These are phyloP conservation scores for Mustela lutreola DNA, from an alignment of 2,113 vertebrate species.

Conservation along the genomic window DNA sequence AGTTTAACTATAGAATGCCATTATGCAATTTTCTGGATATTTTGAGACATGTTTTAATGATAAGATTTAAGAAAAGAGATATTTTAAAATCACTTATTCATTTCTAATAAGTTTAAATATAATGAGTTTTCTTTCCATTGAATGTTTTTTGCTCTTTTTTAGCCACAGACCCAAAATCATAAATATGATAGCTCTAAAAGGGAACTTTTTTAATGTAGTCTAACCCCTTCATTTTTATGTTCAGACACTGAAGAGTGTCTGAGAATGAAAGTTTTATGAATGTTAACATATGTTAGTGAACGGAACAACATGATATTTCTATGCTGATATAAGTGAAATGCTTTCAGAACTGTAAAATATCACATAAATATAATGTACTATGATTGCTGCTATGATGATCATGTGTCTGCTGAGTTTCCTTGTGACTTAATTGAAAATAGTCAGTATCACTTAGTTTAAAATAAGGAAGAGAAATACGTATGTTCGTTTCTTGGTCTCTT, in stretches of 20 bases:
- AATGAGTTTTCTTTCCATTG: background rate
- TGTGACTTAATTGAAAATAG: slow-evolving; percentile 14
- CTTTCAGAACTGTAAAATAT: slow-evolving; percentile 31
- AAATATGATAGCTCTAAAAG: background rate
- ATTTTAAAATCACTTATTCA: background rate
- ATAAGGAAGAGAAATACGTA: background rate
- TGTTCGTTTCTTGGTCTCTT: background rate
- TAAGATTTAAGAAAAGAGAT: slow-evolving; percentile 16
- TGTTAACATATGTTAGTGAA: slow-evolving; percentile 4
- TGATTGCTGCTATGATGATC: background rate
- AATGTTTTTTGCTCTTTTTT: background rate
- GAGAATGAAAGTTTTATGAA: slow-evolving; percentile 18
- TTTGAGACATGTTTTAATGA: slow-evolving; percentile 45
- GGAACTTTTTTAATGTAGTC: background rate
- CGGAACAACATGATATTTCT: background rate
- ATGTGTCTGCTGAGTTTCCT: background rate
- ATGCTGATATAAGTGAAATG: background rate
- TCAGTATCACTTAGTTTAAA: slow-evolving; percentile 57
- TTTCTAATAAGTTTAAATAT: slow-evolving; percentile 14
- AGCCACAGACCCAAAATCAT: background rate
- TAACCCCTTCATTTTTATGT: background rate
- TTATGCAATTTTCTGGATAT: background rate
- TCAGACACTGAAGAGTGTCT: background rate
- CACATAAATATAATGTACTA: background rate
- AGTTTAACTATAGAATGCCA: background rate